Conservation (phyloP, 30 jellyfish, hydroid and myxozoan genomes). For the Nemopilema nomurai region DNA sequence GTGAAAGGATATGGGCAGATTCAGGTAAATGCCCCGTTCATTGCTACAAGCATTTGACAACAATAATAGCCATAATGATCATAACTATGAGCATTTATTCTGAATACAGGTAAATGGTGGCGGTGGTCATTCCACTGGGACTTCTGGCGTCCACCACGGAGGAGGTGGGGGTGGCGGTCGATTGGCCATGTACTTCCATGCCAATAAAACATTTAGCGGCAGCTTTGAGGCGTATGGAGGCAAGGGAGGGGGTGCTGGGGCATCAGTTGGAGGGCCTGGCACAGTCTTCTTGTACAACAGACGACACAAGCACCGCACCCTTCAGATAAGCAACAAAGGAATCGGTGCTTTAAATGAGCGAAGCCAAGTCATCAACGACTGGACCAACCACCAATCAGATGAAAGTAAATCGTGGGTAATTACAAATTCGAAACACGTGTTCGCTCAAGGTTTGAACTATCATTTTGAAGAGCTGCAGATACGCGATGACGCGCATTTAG, state of each 20-base stretch:
- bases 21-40: constrained; percentile 28
- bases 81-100: background rate
- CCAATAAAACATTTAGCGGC: constrained; percentile 70
- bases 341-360: constrained; percentile 22
- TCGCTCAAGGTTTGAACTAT: constrained; percentile 55
- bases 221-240: constrained; percentile 76
- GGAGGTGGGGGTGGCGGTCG: constrained; percentile 83
- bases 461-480: constrained; percentile 71
- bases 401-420: constrained; percentile 63
- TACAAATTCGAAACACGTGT: constrained; percentile 38
- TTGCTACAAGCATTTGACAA: background rate
- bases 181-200: constrained; percentile 48
- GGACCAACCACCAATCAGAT: constrained; percentile 37
- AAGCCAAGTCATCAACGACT: constrained; percentile 20
- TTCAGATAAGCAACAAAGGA: constrained; percentile 64
- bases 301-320: constrained; percentile 60
- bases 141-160: constrained; percentile 27
- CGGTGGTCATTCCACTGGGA: constrained; percentile 28
- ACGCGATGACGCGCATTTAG: constrained; percentile 51
- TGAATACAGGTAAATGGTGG: constrained; percentile 61
- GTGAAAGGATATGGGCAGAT: constrained; percentile 67
- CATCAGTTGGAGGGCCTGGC: constrained; percentile 76
- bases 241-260: constrained; percentile 59
- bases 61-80: background rate
- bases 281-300: constrained; percentile 55